Conservation (phyloP, 2,797 vertebrate species). For the Schizopygopsis malacanthus region DNA sequence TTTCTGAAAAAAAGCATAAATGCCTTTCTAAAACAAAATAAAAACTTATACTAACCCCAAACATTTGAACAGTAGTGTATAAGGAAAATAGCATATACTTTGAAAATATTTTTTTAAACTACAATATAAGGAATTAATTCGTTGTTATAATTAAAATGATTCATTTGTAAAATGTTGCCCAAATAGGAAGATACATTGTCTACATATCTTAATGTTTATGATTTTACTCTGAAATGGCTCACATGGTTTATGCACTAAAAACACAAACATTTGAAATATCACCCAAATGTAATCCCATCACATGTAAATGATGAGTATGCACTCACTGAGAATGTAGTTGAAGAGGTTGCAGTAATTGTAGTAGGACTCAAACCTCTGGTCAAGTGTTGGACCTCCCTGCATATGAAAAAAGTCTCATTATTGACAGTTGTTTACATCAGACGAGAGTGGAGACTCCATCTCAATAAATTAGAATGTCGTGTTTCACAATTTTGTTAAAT, state of each 20-base stretch:
- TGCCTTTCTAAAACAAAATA: not conserved
- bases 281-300: not conserved
- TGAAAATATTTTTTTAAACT: not conserved
- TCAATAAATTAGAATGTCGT: too few relatives aligned
- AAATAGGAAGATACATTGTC: not conserved
- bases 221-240: not conserved
- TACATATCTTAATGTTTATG: not conserved
- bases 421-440: not conserved
- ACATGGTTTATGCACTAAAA: not conserved
- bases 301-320: not conserved
- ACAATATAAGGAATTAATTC: too few relatives aligned
- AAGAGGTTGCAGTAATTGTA: conserved; percentile 99
- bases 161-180: not conserved
- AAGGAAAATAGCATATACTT: not conserved
- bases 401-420: conserved; percentile 32
- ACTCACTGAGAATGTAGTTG: conserved; percentile 99
- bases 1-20: not conserved
- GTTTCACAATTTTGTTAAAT: too few relatives aligned
- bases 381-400: conserved; percentile 94
- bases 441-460: not conserved
- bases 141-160: not conserved
- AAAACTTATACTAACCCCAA: not conserved
- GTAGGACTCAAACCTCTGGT: conserved; percentile 98
- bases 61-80: not conserved
- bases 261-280: not conserved